Evolutionary conservation across 2,888 invertebrate genomes (phyloP), one percentile per base, ranked within the genome.

Genomic region (Drosophila lutescens): DNA sequence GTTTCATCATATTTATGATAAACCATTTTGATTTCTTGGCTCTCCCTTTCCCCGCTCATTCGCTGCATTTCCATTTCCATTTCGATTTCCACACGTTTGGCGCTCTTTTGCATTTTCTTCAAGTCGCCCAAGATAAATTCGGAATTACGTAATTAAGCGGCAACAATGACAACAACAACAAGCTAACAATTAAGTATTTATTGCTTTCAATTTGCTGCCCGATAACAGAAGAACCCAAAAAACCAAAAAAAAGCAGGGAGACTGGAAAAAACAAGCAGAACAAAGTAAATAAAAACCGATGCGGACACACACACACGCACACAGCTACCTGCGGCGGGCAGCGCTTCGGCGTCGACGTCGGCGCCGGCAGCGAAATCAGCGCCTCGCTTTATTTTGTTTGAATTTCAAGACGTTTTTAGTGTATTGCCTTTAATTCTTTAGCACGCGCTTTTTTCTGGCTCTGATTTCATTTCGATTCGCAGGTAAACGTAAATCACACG

Each of bases 111-210:
- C 55, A 41, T 46, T 57, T 70, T 34, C 50, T 58, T 51, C n/a
- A 43, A 47, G 41, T 56, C 58, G 56, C 26, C 12, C 54, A 82
- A 82, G 82, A 77, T 76, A 79, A 74, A 74, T 83, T 72, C 57
- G 76, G 49, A 81, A 81, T 83, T 87, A 85, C 74, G 77, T 79
- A 85, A 83, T 85, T 81, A 79, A 75, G 71, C 75, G 60, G 40
- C 41, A 30, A 23, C 53, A 43, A 30, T 17, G 13, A 41, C 23
- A 53, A 36, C 17, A 61, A 46, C 26, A 68, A 30, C 38, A 23
- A 54, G 54, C 82, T 73, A 81, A 79, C 77, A 87, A 87, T 83
- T 87, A 79, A 87, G 67, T 82, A 83, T 87, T 83, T 83, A 83
- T 87, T 82, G 76, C 88, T 79, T 85, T 85, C 79, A 79, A 81